Conservation (phyloP, 2,888 invertebrate genomes). For the Xanthorhoe spadicearia region DNA sequence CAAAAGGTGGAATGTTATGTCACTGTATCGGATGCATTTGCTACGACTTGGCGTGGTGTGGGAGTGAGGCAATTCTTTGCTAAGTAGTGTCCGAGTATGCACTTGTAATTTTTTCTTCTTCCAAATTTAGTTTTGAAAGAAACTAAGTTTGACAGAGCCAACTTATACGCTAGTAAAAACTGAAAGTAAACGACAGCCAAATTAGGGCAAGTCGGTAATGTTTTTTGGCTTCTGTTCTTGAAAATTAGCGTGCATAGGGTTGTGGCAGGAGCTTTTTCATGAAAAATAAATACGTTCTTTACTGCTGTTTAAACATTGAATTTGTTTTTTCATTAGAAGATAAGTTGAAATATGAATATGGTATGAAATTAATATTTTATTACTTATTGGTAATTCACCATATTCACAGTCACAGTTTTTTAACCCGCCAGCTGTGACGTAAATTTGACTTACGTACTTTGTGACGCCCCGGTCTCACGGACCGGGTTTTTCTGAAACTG, state of each 20-base stretch:
- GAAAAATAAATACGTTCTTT: too few relatives aligned
- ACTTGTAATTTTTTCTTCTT: conserved; percentile 64
- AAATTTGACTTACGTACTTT: too few relatives aligned
- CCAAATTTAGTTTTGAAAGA: conserved; percentile 43
- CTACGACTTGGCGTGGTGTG: conserved; percentile 69
- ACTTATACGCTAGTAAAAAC: conserved; percentile 12
- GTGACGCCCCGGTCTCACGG: too few relatives aligned
- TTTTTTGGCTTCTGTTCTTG: not conserved
- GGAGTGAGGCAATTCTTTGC: conserved; percentile 71
- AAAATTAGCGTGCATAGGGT: not conserved
- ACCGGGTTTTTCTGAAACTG: too few relatives aligned
- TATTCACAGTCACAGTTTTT: too few relatives aligned
- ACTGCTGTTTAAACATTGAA: too few relatives aligned
- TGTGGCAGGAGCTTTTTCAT: not conserved
- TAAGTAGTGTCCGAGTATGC: conserved; percentile 75
- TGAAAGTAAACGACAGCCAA: conserved; percentile 10
- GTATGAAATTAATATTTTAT: too few relatives aligned
- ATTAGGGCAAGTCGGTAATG: not conserved
- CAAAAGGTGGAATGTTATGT: conserved; percentile 46
- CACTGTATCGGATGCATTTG: conserved; percentile 60
- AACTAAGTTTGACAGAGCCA: conserved; percentile 30
- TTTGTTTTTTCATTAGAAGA: too few relatives aligned
- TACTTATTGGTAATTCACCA: too few relatives aligned
- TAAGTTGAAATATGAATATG: too few relatives aligned
- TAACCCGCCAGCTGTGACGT: too few relatives aligned